A percentile compares a stretch with the other conserved stretches of the same genome.
phyloP scores from a whole-genome alignment of 2,797 vertebrate species.

The Micromesistius poutassou region DNA sequence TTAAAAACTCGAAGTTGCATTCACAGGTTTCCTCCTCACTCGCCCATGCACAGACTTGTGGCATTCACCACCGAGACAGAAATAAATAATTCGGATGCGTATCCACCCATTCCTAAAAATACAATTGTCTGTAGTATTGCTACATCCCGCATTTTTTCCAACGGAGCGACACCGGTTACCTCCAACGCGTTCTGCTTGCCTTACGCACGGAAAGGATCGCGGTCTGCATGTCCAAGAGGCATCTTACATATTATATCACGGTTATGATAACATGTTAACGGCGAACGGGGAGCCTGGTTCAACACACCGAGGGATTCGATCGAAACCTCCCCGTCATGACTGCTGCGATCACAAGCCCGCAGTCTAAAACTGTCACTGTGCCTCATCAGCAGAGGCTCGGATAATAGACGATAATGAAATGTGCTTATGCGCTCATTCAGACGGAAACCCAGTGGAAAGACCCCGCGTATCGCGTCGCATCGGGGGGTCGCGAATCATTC shows the following conservation, averaged over 20 bases:
- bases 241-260: not conserved
- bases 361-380: constrained; percentile 62
- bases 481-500: constrained; percentile 19
- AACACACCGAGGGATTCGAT: not conserved
- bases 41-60: constrained; percentile 69
- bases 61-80: constrained; percentile 73
- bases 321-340: constrained; percentile 9
- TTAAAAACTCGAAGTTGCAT: constrained; percentile 37
- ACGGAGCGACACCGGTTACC: constrained; percentile 45
- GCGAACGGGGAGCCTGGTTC: not conserved
- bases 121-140: constrained; percentile 56
- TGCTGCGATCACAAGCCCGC: constrained; percentile 28
- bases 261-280: not conserved
- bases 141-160: constrained; percentile 60
- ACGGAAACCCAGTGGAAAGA: not conserved
- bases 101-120: constrained; percentile 76
- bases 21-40: constrained; percentile 50
- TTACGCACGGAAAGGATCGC: not conserved
- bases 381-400: constrained; percentile 46
- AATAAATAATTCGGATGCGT: constrained; percentile 74
- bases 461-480: not conserved
- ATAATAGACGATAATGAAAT: constrained; percentile 6
- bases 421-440: constrained; percentile 6
- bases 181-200: not conserved
- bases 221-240: too few relatives aligned